These are phyloP conservation scores for Epinotia nisella DNA, from an alignment of 2,888 invertebrate genomes.

Conservation along the genomic window DNA sequence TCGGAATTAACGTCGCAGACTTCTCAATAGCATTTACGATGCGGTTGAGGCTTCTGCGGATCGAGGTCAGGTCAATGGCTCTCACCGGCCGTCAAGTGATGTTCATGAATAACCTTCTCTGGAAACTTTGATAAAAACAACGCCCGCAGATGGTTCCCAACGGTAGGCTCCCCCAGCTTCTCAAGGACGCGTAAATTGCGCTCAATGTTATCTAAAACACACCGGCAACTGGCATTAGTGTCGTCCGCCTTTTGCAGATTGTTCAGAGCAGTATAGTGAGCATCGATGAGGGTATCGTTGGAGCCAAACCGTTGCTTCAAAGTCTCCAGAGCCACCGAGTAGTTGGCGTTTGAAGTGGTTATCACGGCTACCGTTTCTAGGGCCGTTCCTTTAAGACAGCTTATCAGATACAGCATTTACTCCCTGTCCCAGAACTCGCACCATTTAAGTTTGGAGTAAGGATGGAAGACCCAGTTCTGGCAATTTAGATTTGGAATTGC, in stretches of 20 bases:
- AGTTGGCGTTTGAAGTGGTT: not conserved
- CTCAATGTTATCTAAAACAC: not conserved
- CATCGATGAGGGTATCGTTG: not conserved
- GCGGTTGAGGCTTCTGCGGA: not conserved
- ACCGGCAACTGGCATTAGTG: too few species aligned
- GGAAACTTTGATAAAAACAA: not conserved
- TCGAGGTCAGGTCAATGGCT: not conserved
- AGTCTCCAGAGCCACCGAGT: not conserved
- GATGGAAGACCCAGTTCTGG: not conserved
- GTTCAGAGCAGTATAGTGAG: not conserved
- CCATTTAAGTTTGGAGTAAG: not conserved
- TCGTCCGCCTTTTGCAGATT: not conserved
- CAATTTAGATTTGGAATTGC: not conserved
- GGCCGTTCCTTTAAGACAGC: not conserved
- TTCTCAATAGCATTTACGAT: not conserved
- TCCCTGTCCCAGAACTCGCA: not conserved
- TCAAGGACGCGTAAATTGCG: not conserved
- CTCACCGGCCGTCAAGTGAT: not conserved
- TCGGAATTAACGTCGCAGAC: not conserved
- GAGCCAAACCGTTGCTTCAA: slow-evolving; percentile 1
- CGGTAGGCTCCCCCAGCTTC: not conserved
- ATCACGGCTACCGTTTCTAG: not conserved
- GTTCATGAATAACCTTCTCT: not conserved
- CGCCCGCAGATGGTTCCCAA: too few species aligned
- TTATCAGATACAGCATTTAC: not conserved